A percentile compares a stretch with the other conserved stretches of the same genome.
These are phyloP conservation scores for Trissonchulus latispiculum DNA, from an alignment of 2,888 invertebrate species.

Conservation along the genomic window DNA sequence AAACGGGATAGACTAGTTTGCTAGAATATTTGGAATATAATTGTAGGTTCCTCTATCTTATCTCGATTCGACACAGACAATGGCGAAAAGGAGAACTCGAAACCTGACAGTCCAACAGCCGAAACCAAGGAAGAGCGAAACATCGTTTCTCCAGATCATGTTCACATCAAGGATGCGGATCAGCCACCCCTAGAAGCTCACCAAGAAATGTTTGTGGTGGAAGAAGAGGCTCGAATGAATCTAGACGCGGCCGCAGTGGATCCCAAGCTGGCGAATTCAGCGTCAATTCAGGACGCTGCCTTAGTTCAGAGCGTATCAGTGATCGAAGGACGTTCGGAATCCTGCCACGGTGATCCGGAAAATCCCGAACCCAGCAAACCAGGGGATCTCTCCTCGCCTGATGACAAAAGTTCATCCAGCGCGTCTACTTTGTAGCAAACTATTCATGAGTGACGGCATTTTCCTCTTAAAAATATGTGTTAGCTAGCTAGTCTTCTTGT, in stretches of 20 bases:
- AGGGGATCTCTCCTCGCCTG: neutral
- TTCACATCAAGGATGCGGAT: no score
- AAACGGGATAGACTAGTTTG: no score
- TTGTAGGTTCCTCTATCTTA: no score
- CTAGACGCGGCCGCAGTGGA: neutral
- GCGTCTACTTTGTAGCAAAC: neutral
- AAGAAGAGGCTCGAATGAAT: neutral
- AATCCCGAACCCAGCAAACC: neutral
- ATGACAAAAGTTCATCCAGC: neutral
- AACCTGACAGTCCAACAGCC: no score
- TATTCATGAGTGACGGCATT: no score
- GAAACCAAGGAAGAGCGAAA: no score
- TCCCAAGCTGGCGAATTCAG: neutral
- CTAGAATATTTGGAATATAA: no score
- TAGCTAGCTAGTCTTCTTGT: no score
- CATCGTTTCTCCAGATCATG: no score
- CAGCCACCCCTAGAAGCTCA: neutral
- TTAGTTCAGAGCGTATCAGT: neutral
- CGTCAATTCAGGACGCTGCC: neutral
- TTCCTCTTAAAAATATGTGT: no score
- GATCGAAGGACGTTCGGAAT: neutral
- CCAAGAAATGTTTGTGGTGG: neutral
- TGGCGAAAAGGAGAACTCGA: no score
- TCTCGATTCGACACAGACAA: no score
- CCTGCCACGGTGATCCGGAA: neutral